Base-by-base conservation (phyloP, 2,888 invertebrate species). In the Caenorhabditis macrosperma region DNA sequence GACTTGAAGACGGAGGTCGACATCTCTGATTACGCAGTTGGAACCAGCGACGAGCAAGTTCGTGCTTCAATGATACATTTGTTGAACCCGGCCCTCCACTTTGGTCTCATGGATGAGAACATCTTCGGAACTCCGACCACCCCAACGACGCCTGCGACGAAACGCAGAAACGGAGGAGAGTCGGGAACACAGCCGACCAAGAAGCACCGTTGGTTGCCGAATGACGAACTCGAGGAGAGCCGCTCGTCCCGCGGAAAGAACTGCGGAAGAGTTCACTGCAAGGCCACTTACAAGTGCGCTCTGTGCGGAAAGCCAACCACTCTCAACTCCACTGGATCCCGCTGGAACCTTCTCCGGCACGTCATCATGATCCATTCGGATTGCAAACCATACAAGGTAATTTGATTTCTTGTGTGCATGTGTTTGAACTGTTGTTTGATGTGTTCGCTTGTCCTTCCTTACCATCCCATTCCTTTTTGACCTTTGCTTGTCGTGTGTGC, bases 341-440 rank as follows among this genome's bases (percentile, higher is more conserved):
- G 84, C 20, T 84, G 84, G 84, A 84, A 84, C 54, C 78, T 84
- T 41, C 72, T 84, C 26, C 68, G 84, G 9, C 84, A 84, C 57
- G 84, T 84, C 38, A 84, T 84, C 38, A 84, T 84, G 84, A 84
- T 84, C 46, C 84, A 84, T 60, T 82, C 82, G 12, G 84, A 84
- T n/a, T 78, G 79, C 59, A 84, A 84, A 46, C 84, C 84, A 33
- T 84, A 84, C 41, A 78, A 84, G 68, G 81, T 77, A 24, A 61
- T 52, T 59, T 7, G 22, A n/a, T n/a, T n/a, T n/a, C n/a, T 28
- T 12, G 33, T 17, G n/a, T 64, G 52, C 64, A 52, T 64, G 64
- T 4, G 17, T 48, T 57, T 68, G 68, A 46, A 48, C 30, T 74
- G 55, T 30, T 15, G 4, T n/a, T 35, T 61, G 48, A 41, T 22